Conservation (phyloP, 1,140 invertebrate genomes). For the Holotrichia oblita region DNA sequence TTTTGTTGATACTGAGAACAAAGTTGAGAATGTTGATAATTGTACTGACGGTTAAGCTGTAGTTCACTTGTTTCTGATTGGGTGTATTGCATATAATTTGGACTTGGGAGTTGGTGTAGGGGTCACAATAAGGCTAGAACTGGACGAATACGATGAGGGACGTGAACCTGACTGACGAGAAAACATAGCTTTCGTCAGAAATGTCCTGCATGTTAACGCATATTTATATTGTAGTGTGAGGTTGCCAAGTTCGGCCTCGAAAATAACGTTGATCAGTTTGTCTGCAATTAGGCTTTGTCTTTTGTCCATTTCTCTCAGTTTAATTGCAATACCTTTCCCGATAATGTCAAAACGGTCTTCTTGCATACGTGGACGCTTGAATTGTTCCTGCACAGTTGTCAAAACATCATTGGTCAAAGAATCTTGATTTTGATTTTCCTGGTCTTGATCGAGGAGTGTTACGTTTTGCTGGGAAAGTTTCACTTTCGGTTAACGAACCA, state of each 20-base stretch:
- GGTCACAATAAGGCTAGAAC: too few species aligned
- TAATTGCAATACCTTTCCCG: slow-evolving; percentile 39
- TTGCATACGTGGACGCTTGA: background rate
- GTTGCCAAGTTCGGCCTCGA: too few species aligned
- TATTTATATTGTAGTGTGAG: too few species aligned
- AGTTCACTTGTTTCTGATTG: background rate
- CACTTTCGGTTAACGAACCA: too few species aligned
- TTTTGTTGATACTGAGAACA: background rate
- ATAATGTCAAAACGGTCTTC: slow-evolving; percentile 32
- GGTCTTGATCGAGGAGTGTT: too few species aligned
- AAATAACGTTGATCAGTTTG: slow-evolving; percentile 59
- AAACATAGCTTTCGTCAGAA: background rate
- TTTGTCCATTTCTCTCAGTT: slow-evolving; percentile 51
- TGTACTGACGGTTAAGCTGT: background rate
- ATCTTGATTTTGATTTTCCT: too few species aligned
- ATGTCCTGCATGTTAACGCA: too few species aligned
- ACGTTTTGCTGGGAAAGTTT: too few species aligned
- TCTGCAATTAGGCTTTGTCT: slow-evolving; percentile 63
- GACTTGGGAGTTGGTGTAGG: too few species aligned
- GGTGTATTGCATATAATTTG: background rate
- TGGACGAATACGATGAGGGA: too few species aligned
- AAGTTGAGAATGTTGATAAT: slow-evolving; percentile 17
- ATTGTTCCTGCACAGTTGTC: slow-evolving; percentile 36
- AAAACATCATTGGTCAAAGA: slow-evolving; percentile 37
- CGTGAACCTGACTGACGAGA: background rate